Conservation (phyloP, 2,113 vertebrate genomes). For the Steatornis caripensis region DNA sequence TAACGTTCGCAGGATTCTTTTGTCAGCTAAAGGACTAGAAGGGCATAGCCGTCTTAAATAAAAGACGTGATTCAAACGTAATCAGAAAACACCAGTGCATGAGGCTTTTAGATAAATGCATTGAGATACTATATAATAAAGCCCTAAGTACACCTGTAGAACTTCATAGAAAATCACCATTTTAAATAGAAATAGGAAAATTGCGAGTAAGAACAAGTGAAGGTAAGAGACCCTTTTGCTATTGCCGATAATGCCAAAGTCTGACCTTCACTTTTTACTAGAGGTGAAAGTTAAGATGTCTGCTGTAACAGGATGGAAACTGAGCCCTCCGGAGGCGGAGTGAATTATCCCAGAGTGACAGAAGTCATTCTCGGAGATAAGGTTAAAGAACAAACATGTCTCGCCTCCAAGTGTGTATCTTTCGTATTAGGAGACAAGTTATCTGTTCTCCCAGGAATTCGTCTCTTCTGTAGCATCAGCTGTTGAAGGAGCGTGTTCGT, state of each 20-base stretch:
- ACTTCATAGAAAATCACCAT: background rate
- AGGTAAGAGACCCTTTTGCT: background rate
- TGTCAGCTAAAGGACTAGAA: background rate
- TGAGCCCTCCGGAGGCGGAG: background rate
- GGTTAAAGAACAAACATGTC: background rate
- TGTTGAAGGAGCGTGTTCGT: background rate
- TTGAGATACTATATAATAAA: background rate
- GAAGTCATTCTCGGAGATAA: background rate
- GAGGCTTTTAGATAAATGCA: background rate
- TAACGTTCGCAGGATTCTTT: background rate
- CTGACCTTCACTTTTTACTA: background rate
- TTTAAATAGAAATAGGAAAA: background rate
- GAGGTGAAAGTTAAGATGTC: background rate
- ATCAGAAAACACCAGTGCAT: background rate
- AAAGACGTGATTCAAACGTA: background rate
- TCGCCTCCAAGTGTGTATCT: background rate
- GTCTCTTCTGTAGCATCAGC: background rate
- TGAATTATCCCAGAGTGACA: background rate
- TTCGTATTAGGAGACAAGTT: background rate
- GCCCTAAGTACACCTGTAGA: background rate
- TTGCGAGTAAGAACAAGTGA: background rate
- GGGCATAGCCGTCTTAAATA: background rate
- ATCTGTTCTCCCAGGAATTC: background rate
- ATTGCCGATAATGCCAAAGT: background rate
- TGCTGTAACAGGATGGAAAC: background rate